Evolutionary conservation across 2,113 vertebrate genomes (phyloP).

Genomic region (Octodon degus): DNA sequence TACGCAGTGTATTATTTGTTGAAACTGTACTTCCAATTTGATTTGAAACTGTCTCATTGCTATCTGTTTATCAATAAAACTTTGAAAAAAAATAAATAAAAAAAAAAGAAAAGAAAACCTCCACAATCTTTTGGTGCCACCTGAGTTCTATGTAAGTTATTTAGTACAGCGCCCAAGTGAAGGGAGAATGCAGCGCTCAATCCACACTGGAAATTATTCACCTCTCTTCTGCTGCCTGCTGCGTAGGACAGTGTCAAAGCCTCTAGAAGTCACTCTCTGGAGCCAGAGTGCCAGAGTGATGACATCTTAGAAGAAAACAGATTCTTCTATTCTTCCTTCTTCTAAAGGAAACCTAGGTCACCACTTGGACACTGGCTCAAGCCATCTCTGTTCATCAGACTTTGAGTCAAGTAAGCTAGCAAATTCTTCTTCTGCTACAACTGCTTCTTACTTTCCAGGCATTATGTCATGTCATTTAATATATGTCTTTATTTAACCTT

Average conservation of each 20-base stretch:
- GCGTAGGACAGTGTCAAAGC: background rate
- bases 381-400: background rate
- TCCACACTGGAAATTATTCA: rapidly evolving
- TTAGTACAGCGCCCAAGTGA: rapidly evolving
- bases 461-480: rapidly evolving
- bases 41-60: too few species aligned
- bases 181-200: rapidly evolving
- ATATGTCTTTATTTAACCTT: background rate
- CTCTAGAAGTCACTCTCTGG: background rate
- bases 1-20: too few species aligned
- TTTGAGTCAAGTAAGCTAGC: rapidly evolving
- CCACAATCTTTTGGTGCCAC: background rate
- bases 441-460: rapidly evolving
- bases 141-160: background rate
- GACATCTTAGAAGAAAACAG: background rate
- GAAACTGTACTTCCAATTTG: too few species aligned
- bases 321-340: too few species aligned
- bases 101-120: too few species aligned
- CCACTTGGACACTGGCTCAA: background rate
- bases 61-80: too few species aligned
- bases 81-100: too few species aligned
- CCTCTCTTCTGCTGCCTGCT: background rate
- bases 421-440: background rate
- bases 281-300: background rate
- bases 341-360: background rate